These are phyloP conservation scores for Zaprionus tsacasi DNA, from an alignment of 1,140 invertebrate species.

Conservation along the genomic window DNA sequence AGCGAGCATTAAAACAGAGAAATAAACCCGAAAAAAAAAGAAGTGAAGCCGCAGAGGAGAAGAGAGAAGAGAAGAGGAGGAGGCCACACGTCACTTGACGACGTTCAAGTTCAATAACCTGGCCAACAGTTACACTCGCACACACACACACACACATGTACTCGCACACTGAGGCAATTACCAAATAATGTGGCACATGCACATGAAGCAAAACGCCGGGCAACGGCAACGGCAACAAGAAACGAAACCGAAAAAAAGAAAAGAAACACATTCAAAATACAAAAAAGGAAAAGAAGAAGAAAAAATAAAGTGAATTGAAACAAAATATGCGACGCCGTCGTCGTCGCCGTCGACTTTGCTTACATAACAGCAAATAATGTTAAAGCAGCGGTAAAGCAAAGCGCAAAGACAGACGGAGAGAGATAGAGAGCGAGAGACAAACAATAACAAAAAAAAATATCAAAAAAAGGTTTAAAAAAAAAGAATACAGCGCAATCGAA, in stretches of 20 bases:
- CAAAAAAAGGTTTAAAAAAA: conserved; percentile 32
- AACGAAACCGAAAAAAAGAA: conserved; percentile 24
- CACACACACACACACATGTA: conserved; percentile 28
- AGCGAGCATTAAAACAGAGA: conserved; percentile 61
- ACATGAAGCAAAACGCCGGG: conserved; percentile 75
- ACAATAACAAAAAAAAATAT: conserved; percentile 62
- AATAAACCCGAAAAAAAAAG: conserved; percentile 39
- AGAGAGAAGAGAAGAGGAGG: conserved; percentile 27
- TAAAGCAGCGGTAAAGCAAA: conserved; percentile 80
- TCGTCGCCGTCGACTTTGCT: conserved; percentile 53
- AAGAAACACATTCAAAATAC: conserved; percentile 57
- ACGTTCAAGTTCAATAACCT: conserved; percentile 81
- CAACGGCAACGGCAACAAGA: conserved; percentile 19
- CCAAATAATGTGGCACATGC: conserved; percentile 79
- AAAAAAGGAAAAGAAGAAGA: conserved; percentile 38
- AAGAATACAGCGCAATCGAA: conserved; percentile 38
- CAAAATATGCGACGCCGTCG: conserved; percentile 64
- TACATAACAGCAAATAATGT: conserved; percentile 82
- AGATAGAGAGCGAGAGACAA: conserved; percentile 56
- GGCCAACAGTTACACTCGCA: conserved; percentile 70
- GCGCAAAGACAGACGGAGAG: conserved; percentile 18
- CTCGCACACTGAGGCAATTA: conserved; percentile 66
- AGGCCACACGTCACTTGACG: conserved; percentile 75
- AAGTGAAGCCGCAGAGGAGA: conserved; percentile 34
- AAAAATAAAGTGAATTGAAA: conserved; percentile 52